These are phyloP conservation scores for Mus musculus DNA, from an alignment of 2,113 vertebrate species.

Conservation along the genomic window DNA sequence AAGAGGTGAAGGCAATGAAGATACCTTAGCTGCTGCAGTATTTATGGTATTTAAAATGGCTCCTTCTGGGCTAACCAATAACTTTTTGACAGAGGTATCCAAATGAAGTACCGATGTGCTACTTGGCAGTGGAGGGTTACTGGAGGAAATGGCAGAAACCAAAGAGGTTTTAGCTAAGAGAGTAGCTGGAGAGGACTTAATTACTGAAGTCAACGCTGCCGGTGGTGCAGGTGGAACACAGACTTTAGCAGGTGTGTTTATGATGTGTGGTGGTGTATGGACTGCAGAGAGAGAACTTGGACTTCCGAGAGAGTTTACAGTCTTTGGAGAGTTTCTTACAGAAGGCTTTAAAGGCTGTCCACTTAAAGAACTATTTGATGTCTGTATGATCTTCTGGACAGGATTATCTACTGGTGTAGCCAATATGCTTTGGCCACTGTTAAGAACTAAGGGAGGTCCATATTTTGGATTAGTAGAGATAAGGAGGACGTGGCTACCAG, in stretches of 20 bases:
- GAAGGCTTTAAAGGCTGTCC: constrained; percentile 83
- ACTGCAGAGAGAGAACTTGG: constrained; percentile 87
- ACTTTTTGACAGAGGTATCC: constrained; percentile 89
- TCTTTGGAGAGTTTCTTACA: constrained; percentile 88
- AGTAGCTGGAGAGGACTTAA: constrained; percentile 81
- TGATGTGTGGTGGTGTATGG: constrained; percentile 87
- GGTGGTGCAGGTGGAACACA: constrained; percentile 80
- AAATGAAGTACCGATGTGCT: constrained; percentile 85
- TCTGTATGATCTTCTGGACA: constrained; percentile 82
- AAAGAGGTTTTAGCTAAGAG: constrained; percentile 81
- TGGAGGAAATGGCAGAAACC: constrained; percentile 79
- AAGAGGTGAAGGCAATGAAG: constrained; percentile 84
- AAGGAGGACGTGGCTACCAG: constrained; percentile 95
- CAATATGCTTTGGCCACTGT: constrained; percentile 79
- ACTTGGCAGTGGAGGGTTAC: constrained; percentile 81
- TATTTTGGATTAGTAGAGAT: constrained; percentile 90
- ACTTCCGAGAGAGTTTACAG: constrained; percentile 88
- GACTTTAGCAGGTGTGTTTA: constrained; percentile 83
- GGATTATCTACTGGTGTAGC: constrained; percentile 73
- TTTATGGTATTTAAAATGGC: constrained; percentile 92
- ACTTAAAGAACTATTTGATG: constrained; percentile 81
- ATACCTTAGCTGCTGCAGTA: constrained; percentile 85
- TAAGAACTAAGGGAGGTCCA: constrained; percentile 81
- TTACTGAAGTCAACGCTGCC: constrained; percentile 81
- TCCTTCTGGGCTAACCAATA: constrained; percentile 94